Evolutionary conservation across 2,113 vertebrate species (phyloP).

Genomic region (Calypte anna): DNA sequence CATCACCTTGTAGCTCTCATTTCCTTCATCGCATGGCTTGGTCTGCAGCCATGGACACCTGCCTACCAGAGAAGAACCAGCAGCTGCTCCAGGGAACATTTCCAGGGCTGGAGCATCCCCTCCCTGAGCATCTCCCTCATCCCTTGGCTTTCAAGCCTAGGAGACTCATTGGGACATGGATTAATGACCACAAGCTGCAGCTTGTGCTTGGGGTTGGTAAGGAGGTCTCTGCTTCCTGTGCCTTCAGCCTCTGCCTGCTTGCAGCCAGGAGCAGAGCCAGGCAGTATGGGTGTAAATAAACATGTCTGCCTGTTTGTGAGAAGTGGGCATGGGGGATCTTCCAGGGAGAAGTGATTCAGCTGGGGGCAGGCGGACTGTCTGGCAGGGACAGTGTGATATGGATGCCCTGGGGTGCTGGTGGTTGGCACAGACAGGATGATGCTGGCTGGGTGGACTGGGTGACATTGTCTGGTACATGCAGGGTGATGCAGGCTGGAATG

Average conservation of each 20-base stretch:
- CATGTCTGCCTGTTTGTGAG: accelerated
- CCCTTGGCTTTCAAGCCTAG: not conserved
- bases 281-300: not conserved
- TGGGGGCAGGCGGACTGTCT: not conserved
- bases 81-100: not conserved
- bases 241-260: not conserved
- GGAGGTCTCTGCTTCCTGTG: not conserved
- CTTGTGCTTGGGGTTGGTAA: not conserved
- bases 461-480: not conserved
- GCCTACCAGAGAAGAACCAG: not conserved
- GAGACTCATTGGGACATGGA: not conserved
- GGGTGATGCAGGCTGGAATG: not conserved
- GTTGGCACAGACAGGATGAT: not conserved
- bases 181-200: not conserved
- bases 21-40: accelerated
- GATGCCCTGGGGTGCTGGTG: no score
- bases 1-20: not conserved
- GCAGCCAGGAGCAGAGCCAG: accelerated
- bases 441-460: not conserved
- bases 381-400: not conserved
- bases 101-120: not conserved
- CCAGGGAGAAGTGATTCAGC: not conserved
- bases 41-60: not conserved
- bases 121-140: not conserved
- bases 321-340: not conserved